These are phyloP conservation scores for Peromyscus eremicus DNA, from an alignment of 2,797 vertebrate species.

Conservation along the genomic window DNA sequence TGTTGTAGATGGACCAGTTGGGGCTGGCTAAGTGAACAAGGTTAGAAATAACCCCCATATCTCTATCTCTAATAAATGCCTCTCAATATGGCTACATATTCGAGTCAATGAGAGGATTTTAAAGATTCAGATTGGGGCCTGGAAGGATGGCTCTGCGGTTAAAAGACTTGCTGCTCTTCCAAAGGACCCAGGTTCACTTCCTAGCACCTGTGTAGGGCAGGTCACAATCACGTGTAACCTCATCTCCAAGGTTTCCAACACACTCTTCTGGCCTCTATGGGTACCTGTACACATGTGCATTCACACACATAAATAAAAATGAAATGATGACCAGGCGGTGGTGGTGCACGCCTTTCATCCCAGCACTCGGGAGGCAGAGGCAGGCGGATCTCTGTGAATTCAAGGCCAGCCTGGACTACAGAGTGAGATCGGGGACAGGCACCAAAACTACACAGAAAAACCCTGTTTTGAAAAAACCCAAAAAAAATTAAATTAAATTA, in stretches of 20 bases:
- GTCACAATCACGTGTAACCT: background rate
- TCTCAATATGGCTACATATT: background rate
- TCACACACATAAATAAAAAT: background rate
- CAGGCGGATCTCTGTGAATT: no score
- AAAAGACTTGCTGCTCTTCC: background rate
- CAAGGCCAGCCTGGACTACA: no score
- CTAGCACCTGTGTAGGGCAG: background rate
- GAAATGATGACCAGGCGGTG: background rate
- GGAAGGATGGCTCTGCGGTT: background rate
- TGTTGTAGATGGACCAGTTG: background rate
- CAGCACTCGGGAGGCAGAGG: no score
- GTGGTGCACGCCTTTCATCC: no score
- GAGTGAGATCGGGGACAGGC: no score
- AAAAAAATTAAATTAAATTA: no score
- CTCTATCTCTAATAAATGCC: background rate
- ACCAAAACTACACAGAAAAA: no score
- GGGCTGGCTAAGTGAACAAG: background rate
- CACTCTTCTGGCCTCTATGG: background rate
- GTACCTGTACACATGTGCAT: background rate
- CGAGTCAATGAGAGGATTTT: background rate
- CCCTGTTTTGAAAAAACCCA: no score
- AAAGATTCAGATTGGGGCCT: constrained; percentile 9
- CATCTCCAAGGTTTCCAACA: background rate
- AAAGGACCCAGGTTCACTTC: background rate
- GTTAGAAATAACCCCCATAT: background rate